Percentiles rank a stretch among this genome's conserved stretches.
Evolutionary conservation across 37 sponge, comb jelly and placozoan genomes (phyloP).

Genomic region (Axinella damicornis): DNA sequence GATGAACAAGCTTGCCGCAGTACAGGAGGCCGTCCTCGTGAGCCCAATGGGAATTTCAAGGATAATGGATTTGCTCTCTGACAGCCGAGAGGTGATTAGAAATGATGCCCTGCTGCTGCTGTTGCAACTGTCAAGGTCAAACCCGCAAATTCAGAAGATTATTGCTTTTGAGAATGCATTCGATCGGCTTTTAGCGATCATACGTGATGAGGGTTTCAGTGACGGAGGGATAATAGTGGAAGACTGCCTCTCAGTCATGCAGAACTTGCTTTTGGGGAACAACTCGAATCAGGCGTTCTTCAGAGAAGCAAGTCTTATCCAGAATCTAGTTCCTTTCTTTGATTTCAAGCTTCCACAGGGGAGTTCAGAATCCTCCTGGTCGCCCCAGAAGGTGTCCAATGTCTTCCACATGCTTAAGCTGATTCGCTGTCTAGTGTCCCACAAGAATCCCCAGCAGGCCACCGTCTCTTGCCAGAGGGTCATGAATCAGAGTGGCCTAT

Average conservation of each 20-base stretch:
- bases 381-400: slow-evolving; percentile 58
- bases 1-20: slow-evolving; percentile 30
- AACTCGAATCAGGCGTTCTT: slow-evolving; percentile 93
- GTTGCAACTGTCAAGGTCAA: slow-evolving; percentile 76
- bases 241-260: slow-evolving; percentile 84
- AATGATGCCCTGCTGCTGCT: slow-evolving; percentile 91
- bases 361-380: slow-evolving; percentile 8
- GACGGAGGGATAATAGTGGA: slow-evolving; percentile 93
- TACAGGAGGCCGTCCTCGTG: slow-evolving; percentile 80
- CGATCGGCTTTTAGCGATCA: slow-evolving; percentile 83
- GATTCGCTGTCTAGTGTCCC: slow-evolving; percentile 69
- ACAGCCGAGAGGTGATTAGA: slow-evolving; percentile 85
- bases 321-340: slow-evolving; percentile 69
- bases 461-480: slow-evolving; percentile 69
- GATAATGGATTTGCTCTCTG: slow-evolving; percentile 91
- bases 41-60: slow-evolving; percentile 86
- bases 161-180: slow-evolving; percentile 98
- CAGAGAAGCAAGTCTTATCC: slow-evolving; percentile 83
- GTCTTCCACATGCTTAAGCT: slow-evolving; percentile 58
- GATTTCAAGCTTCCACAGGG: slow-evolving; percentile 15
- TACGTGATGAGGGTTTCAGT: slow-evolving; percentile 85
- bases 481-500: slow-evolving; percentile 71
- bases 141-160: slow-evolving; percentile 91
- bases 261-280: slow-evolving; percentile 75
- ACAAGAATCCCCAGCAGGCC: slow-evolving; percentile 71